Conservation (phyloP, 2,797 vertebrate species). For the Hemibagrus guttatus region DNA sequence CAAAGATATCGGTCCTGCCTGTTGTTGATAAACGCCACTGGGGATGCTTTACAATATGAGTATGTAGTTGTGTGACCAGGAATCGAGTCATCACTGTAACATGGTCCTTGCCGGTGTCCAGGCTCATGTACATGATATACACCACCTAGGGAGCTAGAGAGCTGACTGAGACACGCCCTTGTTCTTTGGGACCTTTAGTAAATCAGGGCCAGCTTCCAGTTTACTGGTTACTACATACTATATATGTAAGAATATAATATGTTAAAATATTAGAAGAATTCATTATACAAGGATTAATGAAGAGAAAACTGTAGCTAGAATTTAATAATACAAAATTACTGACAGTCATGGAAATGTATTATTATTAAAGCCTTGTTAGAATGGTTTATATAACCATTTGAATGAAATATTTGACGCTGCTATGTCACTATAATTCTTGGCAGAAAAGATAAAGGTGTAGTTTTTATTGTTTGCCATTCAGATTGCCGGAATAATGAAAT, state of each 20-base stretch:
- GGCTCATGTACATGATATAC: too few relatives aligned
- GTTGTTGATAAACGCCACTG: too few relatives aligned
- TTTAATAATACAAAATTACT: background rate
- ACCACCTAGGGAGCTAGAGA: too few relatives aligned
- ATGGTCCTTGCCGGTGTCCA: too few relatives aligned
- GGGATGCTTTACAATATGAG: too few relatives aligned
- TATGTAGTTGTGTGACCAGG: too few relatives aligned
- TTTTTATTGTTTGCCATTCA: background rate
- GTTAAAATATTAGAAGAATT: background rate
- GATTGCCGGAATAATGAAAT: constrained; percentile 3
- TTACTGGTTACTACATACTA: background rate
- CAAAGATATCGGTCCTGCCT: too few relatives aligned
- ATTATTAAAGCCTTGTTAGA: background rate
- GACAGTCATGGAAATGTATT: background rate
- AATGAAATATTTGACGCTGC: background rate
- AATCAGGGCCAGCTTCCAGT: background rate
- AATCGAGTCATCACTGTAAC: too few relatives aligned
- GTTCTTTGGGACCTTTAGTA: too few relatives aligned
- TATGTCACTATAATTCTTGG: background rate
- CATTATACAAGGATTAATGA: background rate
- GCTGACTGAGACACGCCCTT: too few relatives aligned
- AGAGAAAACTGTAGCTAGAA: too few relatives aligned
- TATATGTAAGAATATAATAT: background rate
- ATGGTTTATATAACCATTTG: background rate
- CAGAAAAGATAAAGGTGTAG: background rate